Conservation (phyloP, 2,113 vertebrate species). For the Seriola quinqueradiata region DNA sequence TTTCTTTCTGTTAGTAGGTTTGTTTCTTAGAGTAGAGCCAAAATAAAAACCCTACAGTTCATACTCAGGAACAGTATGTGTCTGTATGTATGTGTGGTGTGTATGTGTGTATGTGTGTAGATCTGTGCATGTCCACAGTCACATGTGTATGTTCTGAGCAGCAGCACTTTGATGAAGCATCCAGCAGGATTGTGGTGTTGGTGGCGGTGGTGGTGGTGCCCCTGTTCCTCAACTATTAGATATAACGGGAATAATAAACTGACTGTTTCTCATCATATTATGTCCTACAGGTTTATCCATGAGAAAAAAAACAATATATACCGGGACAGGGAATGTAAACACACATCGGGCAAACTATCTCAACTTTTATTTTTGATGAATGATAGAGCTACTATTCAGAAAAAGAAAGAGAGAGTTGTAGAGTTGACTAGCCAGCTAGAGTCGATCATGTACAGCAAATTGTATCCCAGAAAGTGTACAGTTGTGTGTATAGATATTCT, state of each 20-base stretch:
- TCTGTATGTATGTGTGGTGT: constrained; percentile 29
- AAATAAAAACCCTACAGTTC: constrained; percentile 69
- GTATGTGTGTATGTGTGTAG: constrained; percentile 26
- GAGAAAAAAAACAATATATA: constrained; percentile 44
- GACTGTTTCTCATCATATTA: constrained; percentile 69
- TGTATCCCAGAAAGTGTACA: constrained; percentile 75
- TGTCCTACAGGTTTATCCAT: constrained; percentile 52
- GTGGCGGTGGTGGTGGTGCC: constrained; percentile 14
- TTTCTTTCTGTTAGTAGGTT: constrained; percentile 28
- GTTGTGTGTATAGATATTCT: constrained; percentile 72
- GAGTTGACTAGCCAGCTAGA: constrained; percentile 58
- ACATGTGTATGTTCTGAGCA: constrained; percentile 65
- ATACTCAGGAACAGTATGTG: constrained; percentile 78
- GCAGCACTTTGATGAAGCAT: constrained; percentile 79
- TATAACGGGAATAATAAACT: constrained; percentile 33
- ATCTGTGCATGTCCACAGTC: constrained; percentile 39
- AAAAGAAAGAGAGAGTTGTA: constrained; percentile 51
- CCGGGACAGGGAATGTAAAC: constrained; percentile 75
- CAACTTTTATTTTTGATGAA: constrained; percentile 79
- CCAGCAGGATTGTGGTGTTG: constrained; percentile 43
- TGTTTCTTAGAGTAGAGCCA: constrained; percentile 60
- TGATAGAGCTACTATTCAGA: constrained; percentile 75
- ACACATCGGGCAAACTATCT: constrained; percentile 65
- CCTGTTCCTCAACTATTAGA: constrained; percentile 51
- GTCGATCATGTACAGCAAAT: constrained; percentile 73